Evolutionary conservation across 2,797 vertebrate species (phyloP).

Genomic region (Naso thynnoides): DNA sequence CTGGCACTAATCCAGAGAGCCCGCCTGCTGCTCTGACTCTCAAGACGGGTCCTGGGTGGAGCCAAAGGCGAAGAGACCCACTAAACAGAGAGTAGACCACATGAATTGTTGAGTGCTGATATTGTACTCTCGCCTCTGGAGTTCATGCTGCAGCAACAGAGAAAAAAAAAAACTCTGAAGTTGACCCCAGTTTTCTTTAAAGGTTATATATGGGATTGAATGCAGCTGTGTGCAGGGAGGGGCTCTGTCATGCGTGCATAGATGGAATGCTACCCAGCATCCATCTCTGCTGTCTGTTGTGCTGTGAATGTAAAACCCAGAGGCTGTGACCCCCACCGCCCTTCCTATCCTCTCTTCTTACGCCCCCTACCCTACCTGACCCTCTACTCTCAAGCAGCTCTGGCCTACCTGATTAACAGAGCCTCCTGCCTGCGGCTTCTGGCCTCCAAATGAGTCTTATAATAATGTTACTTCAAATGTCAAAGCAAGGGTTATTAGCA

Average conservation of each 20-base stretch:
- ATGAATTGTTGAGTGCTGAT: slow-evolving; percentile 34
- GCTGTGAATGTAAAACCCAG: slow-evolving; percentile 84
- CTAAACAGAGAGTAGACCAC: slow-evolving; percentile 21
- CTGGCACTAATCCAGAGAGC: slow-evolving; percentile 62
- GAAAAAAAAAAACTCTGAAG: slow-evolving; percentile 40
- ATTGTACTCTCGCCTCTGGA: slow-evolving; percentile 32
- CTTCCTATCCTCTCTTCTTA: slow-evolving; percentile 26
- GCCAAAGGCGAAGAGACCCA: slow-evolving; percentile 30
- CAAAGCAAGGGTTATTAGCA: slow-evolving; percentile 74
- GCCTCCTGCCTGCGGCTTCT: slow-evolving; percentile 67
- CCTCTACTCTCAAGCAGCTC: slow-evolving; percentile 64
- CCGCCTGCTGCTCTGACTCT: slow-evolving; percentile 48
- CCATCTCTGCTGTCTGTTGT: slow-evolving; percentile 78
- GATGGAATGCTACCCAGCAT: slow-evolving; percentile 74
- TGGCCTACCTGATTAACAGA: slow-evolving; percentile 78
- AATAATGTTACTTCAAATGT: slow-evolving; percentile 84
- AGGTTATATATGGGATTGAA: slow-evolving; percentile 77
- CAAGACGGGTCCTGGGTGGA: slow-evolving; percentile 39
- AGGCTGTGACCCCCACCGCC: slow-evolving; percentile 72
- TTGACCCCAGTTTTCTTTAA: slow-evolving; percentile 74
- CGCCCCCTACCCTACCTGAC: slow-evolving; percentile 66
- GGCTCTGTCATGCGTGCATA: slow-evolving; percentile 67
- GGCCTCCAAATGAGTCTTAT: slow-evolving; percentile 78
- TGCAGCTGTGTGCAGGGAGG: slow-evolving; percentile 45
- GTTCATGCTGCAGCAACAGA: slow-evolving; percentile 20